A percentile compares a stretch with the other conserved stretches of the same genome.
Evolutionary conservation across 2,797 vertebrate genomes (phyloP).

Genomic region (Xerus rutilus): DNA sequence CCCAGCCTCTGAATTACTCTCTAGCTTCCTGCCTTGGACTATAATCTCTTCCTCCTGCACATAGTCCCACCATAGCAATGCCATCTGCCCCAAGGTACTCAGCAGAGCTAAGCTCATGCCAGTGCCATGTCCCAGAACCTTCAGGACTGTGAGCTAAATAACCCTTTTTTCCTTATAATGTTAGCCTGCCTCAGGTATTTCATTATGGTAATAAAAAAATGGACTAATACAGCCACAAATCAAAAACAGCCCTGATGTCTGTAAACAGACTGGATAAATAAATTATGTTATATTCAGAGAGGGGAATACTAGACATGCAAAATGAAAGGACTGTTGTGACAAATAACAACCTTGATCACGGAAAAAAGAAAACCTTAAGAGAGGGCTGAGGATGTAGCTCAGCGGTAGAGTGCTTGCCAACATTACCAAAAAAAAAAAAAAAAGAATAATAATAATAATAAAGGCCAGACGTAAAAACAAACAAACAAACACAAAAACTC

Average conservation of each 20-base stretch:
- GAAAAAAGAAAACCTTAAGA: background rate
- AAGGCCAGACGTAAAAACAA: background rate
- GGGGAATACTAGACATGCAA: background rate
- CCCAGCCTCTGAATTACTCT: background rate
- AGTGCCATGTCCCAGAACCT: background rate
- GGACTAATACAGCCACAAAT: background rate
- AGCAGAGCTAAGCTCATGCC: background rate
- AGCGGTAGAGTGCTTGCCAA: background rate
- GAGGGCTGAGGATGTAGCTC: background rate
- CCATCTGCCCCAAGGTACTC: background rate
- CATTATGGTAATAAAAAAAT: background rate
- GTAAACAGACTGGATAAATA: background rate
- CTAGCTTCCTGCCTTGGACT: background rate
- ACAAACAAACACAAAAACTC: background rate
- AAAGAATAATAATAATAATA: background rate
- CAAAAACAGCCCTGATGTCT: background rate
- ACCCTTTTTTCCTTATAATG: background rate
- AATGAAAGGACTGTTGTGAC: background rate
- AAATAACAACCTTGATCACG: background rate
- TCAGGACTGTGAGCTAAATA: background rate
- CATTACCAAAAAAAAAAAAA: background rate
- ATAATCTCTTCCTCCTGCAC: background rate
- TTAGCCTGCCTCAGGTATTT: background rate
- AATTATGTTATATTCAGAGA: rapidly evolving
- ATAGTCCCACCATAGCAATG: background rate